These are phyloP conservation scores for Pleuronectes platessa DNA, from an alignment of 2,113 vertebrate species.

Conservation along the genomic window DNA sequence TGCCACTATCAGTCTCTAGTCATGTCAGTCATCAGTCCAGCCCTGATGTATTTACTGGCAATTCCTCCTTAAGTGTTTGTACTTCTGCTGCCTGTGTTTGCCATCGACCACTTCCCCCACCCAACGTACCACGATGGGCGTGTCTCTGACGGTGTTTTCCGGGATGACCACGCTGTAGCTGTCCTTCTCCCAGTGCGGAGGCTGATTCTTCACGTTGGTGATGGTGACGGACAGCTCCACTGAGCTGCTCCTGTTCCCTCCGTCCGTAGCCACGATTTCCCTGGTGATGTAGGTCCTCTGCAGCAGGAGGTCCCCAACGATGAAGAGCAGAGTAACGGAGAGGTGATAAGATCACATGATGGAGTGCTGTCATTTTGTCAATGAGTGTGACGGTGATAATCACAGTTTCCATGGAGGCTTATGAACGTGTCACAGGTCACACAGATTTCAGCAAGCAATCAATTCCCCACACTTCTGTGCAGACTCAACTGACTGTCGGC, in stretches of 20 bases:
- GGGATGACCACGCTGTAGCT: slow-evolving; percentile 86
- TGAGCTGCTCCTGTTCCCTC: slow-evolving; percentile 87
- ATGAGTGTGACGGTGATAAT: slow-evolving; percentile 2
- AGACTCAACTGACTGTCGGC: neutral
- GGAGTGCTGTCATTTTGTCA: neutral
- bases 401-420: neutral
- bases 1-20: no score
- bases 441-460: neutral
- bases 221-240: slow-evolving; percentile 86
- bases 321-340: neutral
- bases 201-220: slow-evolving; percentile 89
- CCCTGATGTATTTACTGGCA: neutral
- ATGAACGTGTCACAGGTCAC: slow-evolving; percentile 14
- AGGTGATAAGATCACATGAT: neutral
- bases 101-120: neutral
- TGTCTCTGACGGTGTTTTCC: slow-evolving; percentile 85
- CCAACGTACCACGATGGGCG: slow-evolving; percentile 79
- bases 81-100: neutral
- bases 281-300: slow-evolving; percentile 86
- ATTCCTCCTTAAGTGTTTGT: neutral
- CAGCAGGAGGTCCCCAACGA: neutral
- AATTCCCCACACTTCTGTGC: slow-evolving; percentile 7
- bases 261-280: slow-evolving; percentile 86
- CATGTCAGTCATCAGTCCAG: no score
- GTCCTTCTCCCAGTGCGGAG: slow-evolving; percentile 88